Percentiles rank a stretch among this genome's conserved stretches.
Conservation (phyloP, 2,113 vertebrate genomes). For the Oreochromis aureus region DNA sequence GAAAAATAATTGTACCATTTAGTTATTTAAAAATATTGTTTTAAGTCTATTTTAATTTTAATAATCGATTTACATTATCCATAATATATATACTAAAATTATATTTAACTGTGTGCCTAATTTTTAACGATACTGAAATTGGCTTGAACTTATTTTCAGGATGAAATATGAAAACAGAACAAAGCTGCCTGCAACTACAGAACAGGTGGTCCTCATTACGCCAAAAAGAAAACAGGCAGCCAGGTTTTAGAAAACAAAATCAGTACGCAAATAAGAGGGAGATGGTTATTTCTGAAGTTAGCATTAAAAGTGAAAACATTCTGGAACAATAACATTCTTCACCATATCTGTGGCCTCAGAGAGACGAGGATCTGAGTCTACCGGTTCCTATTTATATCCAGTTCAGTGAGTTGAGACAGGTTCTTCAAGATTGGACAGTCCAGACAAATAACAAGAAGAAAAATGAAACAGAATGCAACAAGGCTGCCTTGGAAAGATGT, state of each 20-base stretch:
- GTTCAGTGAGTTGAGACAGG: fast-evolving
- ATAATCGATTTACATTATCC: not conserved
- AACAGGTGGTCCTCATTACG: not conserved
- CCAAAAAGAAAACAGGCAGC: not conserved
- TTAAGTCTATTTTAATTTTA: not conserved
- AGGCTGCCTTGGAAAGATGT: not conserved
- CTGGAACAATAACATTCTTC: not conserved
- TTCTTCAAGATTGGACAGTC: fast-evolving
- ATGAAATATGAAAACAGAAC: not conserved
- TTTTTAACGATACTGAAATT: fast-evolving
- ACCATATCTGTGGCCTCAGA: not conserved
- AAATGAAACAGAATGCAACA: not conserved
- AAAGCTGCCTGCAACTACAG: not conserved
- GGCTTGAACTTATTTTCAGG: not conserved
- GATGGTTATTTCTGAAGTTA: not conserved
- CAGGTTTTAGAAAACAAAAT: not conserved
- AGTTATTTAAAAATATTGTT: not conserved
- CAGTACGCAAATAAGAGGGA: not conserved
- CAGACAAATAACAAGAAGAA: not conserved
- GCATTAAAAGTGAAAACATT: not conserved
- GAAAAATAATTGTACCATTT: not conserved
- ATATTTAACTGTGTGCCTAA: fast-evolving
- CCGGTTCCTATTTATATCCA: fast-evolving
- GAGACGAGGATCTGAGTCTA: fast-evolving
- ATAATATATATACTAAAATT: not conserved